phyloP scores from a whole-genome alignment of 2,797 vertebrate genomes.

The Eulemur albifrons region DNA sequence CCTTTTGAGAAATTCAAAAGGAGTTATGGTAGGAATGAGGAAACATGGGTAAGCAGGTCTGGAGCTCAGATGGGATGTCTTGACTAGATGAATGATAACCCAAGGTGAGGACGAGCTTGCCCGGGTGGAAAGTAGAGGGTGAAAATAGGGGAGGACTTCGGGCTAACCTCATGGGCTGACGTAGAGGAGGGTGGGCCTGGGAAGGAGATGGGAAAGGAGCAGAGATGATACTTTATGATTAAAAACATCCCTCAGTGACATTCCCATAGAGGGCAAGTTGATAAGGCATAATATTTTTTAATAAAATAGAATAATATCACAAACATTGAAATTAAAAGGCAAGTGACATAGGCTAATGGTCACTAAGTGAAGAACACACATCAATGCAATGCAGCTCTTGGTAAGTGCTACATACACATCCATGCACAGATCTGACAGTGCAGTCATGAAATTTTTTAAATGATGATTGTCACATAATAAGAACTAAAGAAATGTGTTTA shows the following conservation, averaged over 20 bases:
- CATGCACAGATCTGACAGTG: neutral
- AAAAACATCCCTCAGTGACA: neutral
- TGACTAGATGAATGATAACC: neutral
- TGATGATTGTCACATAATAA: neutral
- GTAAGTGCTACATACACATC: neutral
- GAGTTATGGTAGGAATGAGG: neutral
- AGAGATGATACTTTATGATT: neutral
- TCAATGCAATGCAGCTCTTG: neutral
- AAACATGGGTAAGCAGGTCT: neutral
- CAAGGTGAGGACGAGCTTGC: neutral
- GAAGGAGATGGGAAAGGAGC: neutral
- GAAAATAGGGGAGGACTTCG: neutral
- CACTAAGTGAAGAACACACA: neutral
- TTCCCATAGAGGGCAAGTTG: neutral
- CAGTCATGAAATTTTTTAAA: neutral
- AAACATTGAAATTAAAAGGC: neutral
- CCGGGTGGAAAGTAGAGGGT: neutral
- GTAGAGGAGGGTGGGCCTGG: neutral
- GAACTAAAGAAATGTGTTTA: constrained; percentile 1
- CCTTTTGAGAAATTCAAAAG: neutral
- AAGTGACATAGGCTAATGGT: neutral
- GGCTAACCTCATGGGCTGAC: neutral
- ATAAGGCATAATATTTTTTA: neutral
- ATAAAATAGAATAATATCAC: neutral
- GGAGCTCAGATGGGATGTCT: neutral